Base-by-base conservation (phyloP, 2,888 invertebrate genomes). In the Drosophila sordidapex region DNA sequence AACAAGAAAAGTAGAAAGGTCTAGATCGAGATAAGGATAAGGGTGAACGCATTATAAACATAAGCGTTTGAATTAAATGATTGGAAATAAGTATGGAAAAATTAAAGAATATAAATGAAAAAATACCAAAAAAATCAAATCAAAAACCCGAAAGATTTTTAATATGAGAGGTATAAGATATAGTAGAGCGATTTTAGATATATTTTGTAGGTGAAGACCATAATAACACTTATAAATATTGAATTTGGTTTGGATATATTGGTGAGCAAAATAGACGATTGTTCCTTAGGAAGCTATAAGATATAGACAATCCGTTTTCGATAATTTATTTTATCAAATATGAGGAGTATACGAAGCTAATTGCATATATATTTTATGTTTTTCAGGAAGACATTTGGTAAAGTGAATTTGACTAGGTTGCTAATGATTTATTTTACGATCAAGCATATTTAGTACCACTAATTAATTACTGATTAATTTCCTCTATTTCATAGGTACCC, bases 11-110 rank as follows among this genome's bases (percentile, higher is more conserved):
- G 15, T 18, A 6, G 29, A 48, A 59, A 52, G 18, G 4, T 15
- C 1, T 15, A 35, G 65, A 64, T 58, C 48, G 18, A n/a, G 64
- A 58, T 58, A 53, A 2, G 15, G 10, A 43, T 15, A 7, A 29
- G 4, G 8, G 15, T 46, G 13, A 46, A 46, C 46, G 25, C 46
- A 25, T 46, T 46, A 46, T 15, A 46, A 46, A 21, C 4, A 1
- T 27, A 25, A 15, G 21, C 15, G 8, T 15, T 25, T 46, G 15
- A 46, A 46, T 46, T 46, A 46, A 46, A 46, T 46, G 46, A 8
- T 25, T 46, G 27, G 25, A 7, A 25, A 25, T 25, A 8, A 25
- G 25, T 4, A 46, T 8, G 15, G 46, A 2, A 25, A 46, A 46
- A 25, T 2, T 4, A 4, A 15, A 8, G 46, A 21, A 21, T 13